Conservation (phyloP, 2,888 invertebrate genomes). For the Gandaritis pyraliata region DNA sequence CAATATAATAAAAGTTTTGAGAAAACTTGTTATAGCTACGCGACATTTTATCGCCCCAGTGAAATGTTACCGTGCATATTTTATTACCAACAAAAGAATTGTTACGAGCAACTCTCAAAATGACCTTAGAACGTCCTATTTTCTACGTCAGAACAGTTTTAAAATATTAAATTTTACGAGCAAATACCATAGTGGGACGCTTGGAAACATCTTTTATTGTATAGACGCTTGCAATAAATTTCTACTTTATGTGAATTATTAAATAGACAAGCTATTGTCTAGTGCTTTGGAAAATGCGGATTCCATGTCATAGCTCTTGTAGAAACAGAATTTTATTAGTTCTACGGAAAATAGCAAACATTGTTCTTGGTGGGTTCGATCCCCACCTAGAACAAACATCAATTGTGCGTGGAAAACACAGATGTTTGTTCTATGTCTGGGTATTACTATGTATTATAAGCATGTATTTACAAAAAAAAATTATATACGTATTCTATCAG, state of each 20-base stretch:
- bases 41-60: neutral
- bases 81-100: constrained; percentile 26
- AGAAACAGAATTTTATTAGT: neutral
- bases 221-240: constrained; percentile 42
- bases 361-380: no score
- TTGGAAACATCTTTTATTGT: no score
- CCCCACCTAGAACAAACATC: no score
- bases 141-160: constrained; percentile 34
- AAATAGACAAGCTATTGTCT: constrained; percentile 18
- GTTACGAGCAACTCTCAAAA: constrained; percentile 27
- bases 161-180: constrained; percentile 52
- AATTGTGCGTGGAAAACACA: no score
- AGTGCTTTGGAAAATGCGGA: constrained; percentile 7
- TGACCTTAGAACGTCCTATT: constrained; percentile 30
- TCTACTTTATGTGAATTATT: constrained; percentile 47
- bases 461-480: no score
- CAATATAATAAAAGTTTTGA: constrained; percentile 2
- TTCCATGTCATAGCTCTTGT: constrained; percentile 3
- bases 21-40: neutral
- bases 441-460: no score
- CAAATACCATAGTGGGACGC: constrained; percentile 33
- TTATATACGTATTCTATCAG: no score
- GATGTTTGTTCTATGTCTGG: no score
- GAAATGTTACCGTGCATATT: constrained; percentile 26
- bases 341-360: no score